Evolutionary conservation across 2,888 invertebrate species (phyloP), one percentile per base, ranked within the genome.

Genomic region (Celastrina argiolus): DNA sequence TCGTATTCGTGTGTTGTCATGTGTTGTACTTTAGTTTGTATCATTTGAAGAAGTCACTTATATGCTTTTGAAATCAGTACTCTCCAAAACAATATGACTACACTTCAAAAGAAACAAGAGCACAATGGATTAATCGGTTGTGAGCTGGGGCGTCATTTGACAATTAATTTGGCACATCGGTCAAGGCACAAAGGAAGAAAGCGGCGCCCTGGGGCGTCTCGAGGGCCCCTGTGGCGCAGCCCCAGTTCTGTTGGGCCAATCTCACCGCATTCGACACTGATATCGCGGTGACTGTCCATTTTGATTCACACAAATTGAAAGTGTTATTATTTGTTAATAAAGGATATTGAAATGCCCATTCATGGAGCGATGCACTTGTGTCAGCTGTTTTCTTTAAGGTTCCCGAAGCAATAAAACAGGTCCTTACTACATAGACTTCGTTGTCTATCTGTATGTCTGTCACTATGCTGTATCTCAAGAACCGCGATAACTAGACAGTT

Each of bases 211-310:
- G 70, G 75, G 65, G 77, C 69, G 76, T 66, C 71, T 71, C 74
- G 77, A 77, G 75, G 22, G 81, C 78, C 75, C 81, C 80, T 71
- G 82, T 71, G 36, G 61, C 39, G 61, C n/a, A 16, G 59, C 16
- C 59, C 36, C 22, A 16, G 39, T 22, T 18, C 59, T 22, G 1
- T 61, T 16, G 36, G 18, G 61, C 61, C 61, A 61, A 61, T 61
- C 61, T 61, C 61, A 36, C 61, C 61, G 36, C 39, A 61, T 36
- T 31, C 31, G 58, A 58, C 31, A 58, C 16, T 39, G 36, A 61
- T 61, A 36, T 22, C 34, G 3, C 34, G 14, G 61, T 61, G 61
- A 61, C 61, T 61, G 61, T 61, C 36, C 34, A 36, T 22, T 39
- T 61, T 61, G 36, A 61, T 59, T 12, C 7, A 59, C 34, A 22